A percentile compares a stretch with the other conserved stretches of the same genome.
phyloP scores from a whole-genome alignment of 2,797 vertebrate genomes.

The Chaetophractus vellerosus region DNA sequence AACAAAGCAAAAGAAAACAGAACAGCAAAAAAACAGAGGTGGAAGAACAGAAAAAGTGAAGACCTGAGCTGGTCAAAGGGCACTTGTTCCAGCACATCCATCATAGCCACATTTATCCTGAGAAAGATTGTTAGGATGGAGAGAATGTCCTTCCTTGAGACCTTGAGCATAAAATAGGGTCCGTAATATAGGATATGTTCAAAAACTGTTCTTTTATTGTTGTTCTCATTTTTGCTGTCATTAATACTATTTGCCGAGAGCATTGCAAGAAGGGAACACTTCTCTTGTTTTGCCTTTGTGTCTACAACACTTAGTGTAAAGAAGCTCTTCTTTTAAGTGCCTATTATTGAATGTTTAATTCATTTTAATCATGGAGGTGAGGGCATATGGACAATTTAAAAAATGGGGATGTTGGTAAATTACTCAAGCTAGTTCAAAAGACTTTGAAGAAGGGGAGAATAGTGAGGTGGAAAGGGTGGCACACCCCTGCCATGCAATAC shows the following conservation, averaged over 20 bases:
- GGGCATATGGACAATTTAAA: neutral
- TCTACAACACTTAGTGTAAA: neutral
- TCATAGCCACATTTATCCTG: neutral
- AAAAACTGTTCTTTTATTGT: neutral
- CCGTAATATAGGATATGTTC: neutral
- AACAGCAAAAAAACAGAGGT: neutral
- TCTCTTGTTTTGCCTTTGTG: neutral
- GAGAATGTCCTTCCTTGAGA: constrained; percentile 12
- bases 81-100: neutral
- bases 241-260: neutral
- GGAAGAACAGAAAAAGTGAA: neutral
- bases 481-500: neutral
- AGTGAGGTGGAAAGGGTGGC: neutral
- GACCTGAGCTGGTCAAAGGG: neutral
- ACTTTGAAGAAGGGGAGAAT: neutral
- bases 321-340: neutral
- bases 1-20: neutral
- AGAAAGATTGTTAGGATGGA: neutral
- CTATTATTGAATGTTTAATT: constrained; percentile 44
- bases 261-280: neutral
- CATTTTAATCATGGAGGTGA: neutral
- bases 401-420: neutral
- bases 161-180: neutral
- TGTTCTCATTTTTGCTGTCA: neutral
- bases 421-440: constrained; percentile 52